These are phyloP conservation scores for Epistrophe eligans DNA, from an alignment of 2,888 invertebrate species.

Conservation along the genomic window DNA sequence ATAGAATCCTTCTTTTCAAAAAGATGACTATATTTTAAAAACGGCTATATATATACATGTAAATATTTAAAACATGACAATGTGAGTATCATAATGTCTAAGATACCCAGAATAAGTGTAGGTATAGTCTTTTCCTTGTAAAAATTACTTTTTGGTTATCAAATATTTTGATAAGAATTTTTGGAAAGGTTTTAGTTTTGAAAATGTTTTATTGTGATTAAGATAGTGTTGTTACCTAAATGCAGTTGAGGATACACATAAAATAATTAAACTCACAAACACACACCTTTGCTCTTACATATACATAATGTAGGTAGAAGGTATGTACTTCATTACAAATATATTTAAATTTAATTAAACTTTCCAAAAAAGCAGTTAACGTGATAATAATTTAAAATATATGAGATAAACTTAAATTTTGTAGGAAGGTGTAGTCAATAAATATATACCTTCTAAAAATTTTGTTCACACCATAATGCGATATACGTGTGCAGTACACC, in stretches of 20 bases:
- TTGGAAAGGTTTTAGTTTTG: constrained; percentile 43
- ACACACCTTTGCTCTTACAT: neutral
- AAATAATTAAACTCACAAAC: neutral
- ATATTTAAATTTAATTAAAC: neutral
- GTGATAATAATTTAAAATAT: no score
- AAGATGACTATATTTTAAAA: neutral
- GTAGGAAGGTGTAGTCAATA: no score
- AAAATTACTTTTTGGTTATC: constrained; percentile 30
- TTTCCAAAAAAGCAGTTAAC: neutral
- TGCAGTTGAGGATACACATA: neutral
- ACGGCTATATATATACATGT: neutral
- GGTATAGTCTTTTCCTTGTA: neutral
- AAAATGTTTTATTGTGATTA: constrained; percentile 5
- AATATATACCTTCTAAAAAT: no score
- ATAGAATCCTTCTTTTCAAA: constrained; percentile 46
- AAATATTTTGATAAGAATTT: constrained; percentile 67
- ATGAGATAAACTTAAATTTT: no score
- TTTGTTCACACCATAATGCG: no score
- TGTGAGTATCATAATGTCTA: neutral
- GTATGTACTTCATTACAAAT: no score
- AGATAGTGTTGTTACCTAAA: neutral
- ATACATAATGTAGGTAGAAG: neutral
- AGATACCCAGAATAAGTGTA: no score
- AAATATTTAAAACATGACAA: no score
- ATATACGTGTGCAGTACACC: no score